Base-by-base conservation (phyloP, 2,797 vertebrate genomes). In the Petrocephalus sullivani region DNA sequence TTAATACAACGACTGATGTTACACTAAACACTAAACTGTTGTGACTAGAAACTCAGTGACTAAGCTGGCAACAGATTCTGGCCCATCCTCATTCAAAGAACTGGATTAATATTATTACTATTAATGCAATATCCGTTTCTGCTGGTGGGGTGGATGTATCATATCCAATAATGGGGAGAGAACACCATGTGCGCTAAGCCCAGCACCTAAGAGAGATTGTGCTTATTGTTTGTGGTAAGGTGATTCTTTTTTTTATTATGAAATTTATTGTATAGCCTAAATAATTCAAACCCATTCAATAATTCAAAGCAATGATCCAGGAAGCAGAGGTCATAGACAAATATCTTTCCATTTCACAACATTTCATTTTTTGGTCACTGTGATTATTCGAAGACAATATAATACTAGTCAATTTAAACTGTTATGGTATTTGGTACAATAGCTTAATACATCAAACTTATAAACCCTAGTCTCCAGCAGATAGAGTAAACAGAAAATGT, bases 271-370 rank as follows among this genome's bases (percentile, higher is more conserved):
- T 75, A 75, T 75, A 75, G 67, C 16, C 28, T 75, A 75, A 75
- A 75, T 75, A 75, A 75, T 75, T 75, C 67, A 75, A 37, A 37
- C 67, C 67, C 28, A 75, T 41, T 75, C 67, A 75, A 75, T 75
- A 41, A 75, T 75, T 75, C 67, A 75, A 41, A 75, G 33, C 67
- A 41, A 75, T 41, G 67, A 75, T 12, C 33, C 67, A 41, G 67
- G 67, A 14, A 75, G 67, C 67, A 37, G 33, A 6, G 16, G 41
- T 75, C 67, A 33, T 3, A 75, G 37, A 75, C 67, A 37, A 41
- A 75, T 41, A 19, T 75, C 67, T 75, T 75, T 75, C 33, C 28
- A 75, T 75, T 41, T 75, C 67, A 75, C 67, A 37, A 41, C 14
- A 37, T 41, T 75, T 75, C 67, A 75, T 75, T 41, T 75, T 75